Evolutionary conservation across 2,797 vertebrate species (phyloP).

Genomic region (Borostomias antarcticus): DNA sequence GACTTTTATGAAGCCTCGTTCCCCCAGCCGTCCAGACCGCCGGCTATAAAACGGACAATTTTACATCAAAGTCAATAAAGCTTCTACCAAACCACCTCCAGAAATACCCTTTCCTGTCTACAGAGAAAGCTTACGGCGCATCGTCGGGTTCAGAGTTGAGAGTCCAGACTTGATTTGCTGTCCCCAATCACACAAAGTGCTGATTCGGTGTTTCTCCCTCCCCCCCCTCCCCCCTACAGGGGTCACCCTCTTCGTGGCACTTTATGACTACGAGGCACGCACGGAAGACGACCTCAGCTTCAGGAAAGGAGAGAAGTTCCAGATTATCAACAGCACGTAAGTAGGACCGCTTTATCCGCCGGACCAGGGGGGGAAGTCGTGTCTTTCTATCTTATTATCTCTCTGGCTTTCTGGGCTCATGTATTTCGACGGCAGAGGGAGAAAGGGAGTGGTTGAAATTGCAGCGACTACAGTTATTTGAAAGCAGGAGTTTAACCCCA

Average conservation of each 20-base stretch:
- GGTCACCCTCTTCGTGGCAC: slow-evolving; percentile 96
- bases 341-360: slow-evolving; percentile 60
- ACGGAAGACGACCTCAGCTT: slow-evolving; percentile 98
- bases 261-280: slow-evolving; percentile 96
- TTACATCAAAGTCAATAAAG: slow-evolving; percentile 6
- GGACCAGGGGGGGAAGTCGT: background rate
- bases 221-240: slow-evolving; percentile 69
- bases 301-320: slow-evolving; percentile 96
- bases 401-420: background rate
- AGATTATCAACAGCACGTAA: slow-evolving; percentile 99
- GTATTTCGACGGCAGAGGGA: slow-evolving; percentile 12
- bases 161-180: slow-evolving; percentile 25
- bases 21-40: background rate
- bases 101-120: background rate
- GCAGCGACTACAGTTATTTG: slow-evolving; percentile 10
- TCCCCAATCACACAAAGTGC: slow-evolving; percentile 35
- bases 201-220: slow-evolving; percentile 27
- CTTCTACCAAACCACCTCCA: background rate
- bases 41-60: background rate
- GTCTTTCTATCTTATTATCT: background rate
- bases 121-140: background rate
- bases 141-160: background rate
- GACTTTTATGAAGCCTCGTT: background rate
- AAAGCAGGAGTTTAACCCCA: slow-evolving; percentile 9
- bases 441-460: slow-evolving; percentile 21